phyloP scores from a whole-genome alignment of 2,888 invertebrate genomes.

The Nomada lathburiana region DNA sequence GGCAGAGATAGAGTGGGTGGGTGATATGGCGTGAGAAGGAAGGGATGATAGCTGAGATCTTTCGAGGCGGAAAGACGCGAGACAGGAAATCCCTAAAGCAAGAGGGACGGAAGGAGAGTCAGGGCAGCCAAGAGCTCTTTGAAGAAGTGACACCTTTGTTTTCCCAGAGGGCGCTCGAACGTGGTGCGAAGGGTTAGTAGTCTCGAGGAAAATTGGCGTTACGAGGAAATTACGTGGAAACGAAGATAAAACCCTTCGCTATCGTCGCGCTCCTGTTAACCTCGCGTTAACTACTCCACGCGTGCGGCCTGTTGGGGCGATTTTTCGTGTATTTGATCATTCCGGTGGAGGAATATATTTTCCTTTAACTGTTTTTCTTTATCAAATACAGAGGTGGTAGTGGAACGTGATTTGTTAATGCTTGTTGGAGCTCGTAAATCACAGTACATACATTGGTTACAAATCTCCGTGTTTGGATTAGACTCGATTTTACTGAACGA shows the following conservation, averaged over 20 bases:
- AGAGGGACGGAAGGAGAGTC: conserved; percentile 51
- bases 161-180: conserved; percentile 74
- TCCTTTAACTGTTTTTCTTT: neutral
- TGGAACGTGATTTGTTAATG: too few relatives aligned
- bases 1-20: conserved; percentile 50
- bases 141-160: conserved; percentile 80
- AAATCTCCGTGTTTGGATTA: too few relatives aligned
- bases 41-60: conserved; percentile 56
- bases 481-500: too few relatives aligned
- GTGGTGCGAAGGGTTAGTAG: conserved; percentile 66
- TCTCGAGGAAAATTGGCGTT: conserved; percentile 75
- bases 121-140: conserved; percentile 72
- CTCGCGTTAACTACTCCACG: neutral
- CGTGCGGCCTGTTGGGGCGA: neutral
- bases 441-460: too few relatives aligned
- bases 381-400: too few relatives aligned
- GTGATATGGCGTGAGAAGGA: conserved; percentile 41
- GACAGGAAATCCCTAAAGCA: conserved; percentile 60
- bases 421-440: too few relatives aligned
- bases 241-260: conserved; percentile 59
- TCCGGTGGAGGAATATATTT: neutral
- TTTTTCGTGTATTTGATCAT: neutral
- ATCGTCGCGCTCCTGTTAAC: conserved; percentile 15
- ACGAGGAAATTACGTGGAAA: conserved; percentile 75
- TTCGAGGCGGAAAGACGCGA: conserved; percentile 69